phyloP scores from a whole-genome alignment of 2,113 vertebrate genomes.

The Oostethus manadensis region DNA sequence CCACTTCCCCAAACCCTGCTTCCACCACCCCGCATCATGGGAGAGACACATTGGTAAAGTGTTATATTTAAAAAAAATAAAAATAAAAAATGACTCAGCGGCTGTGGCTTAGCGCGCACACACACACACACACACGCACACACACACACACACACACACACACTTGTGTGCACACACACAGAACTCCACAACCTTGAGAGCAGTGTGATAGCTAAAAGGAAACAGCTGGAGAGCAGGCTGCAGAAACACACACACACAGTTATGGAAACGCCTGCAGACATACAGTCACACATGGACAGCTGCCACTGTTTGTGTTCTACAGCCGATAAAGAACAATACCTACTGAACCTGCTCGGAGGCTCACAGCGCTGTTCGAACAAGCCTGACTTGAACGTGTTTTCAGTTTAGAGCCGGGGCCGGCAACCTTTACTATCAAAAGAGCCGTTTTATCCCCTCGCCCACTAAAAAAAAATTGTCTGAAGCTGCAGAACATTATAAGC shows the following conservation, averaged over 20 bases:
- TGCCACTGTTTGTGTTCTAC: slow-evolving; percentile 54
- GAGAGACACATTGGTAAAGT: slow-evolving; percentile 44
- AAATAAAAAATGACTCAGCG: slow-evolving; percentile 50
- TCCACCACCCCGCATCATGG: slow-evolving; percentile 28
- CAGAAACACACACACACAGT: slow-evolving; percentile 31
- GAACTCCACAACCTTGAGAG: slow-evolving; percentile 53
- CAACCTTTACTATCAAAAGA: too few relatives aligned
- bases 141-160: slow-evolving; percentile 34
- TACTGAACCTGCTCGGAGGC: slow-evolving; percentile 27
- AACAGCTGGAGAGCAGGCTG: slow-evolving; percentile 68
- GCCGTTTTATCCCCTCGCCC: too few relatives aligned
- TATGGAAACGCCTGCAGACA: slow-evolving; percentile 50
- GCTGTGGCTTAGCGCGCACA: slow-evolving; percentile 56
- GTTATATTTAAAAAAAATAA: too few relatives aligned
- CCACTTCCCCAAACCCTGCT: slow-evolving; percentile 14
- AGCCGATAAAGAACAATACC: slow-evolving; percentile 43
- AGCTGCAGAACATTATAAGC: too few relatives aligned
- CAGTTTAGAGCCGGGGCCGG: neutral
- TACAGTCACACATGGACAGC: slow-evolving; percentile 50
- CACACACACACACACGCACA: slow-evolving; percentile 21
- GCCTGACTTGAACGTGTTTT: slow-evolving; percentile 16
- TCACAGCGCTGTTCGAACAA: slow-evolving; percentile 10
- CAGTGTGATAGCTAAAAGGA: slow-evolving; percentile 69
- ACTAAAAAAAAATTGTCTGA: too few relatives aligned
- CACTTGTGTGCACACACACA: slow-evolving; percentile 21